These are phyloP conservation scores for Chauna torquata DNA, from an alignment of 2,113 vertebrate genomes.

Conservation along the genomic window DNA sequence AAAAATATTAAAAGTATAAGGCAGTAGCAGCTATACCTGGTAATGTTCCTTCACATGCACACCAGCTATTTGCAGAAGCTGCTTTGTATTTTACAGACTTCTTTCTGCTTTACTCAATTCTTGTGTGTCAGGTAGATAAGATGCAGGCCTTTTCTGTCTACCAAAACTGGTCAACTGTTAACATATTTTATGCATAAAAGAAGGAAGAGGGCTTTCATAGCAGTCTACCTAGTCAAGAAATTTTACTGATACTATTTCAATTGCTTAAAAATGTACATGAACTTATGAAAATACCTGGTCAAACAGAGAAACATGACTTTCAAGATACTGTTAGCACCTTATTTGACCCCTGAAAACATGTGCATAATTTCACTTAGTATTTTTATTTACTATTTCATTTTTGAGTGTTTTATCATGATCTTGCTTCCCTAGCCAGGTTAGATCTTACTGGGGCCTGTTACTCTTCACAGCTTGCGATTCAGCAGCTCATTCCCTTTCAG, in stretches of 20 bases:
- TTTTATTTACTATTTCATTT: neutral
- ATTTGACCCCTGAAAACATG: neutral
- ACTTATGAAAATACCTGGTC: neutral
- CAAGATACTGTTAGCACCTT: neutral
- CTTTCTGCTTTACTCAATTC: neutral
- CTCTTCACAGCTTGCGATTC: neutral
- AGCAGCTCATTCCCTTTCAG: neutral
- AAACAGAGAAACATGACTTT: neutral
- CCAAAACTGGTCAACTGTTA: neutral
- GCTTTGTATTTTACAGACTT: neutral
- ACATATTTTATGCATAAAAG: neutral
- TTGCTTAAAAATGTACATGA: accelerated
- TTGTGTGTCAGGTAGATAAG: neutral
- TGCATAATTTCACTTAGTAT: neutral
- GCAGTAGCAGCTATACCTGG: neutral
- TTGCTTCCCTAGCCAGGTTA: neutral
- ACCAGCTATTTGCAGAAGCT: neutral
- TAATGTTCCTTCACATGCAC: neutral
- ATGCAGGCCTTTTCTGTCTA: neutral
- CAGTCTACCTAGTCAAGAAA: neutral
- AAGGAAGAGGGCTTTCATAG: neutral
- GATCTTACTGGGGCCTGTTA: neutral
- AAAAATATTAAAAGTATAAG: neutral
- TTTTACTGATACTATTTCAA: neutral
- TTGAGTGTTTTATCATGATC: neutral